Percentiles rank a stretch among this genome's conserved stretches.
These are phyloP conservation scores for Trinorchestia longiramus DNA, from an alignment of 1,140 invertebrate genomes.

Conservation along the genomic window DNA sequence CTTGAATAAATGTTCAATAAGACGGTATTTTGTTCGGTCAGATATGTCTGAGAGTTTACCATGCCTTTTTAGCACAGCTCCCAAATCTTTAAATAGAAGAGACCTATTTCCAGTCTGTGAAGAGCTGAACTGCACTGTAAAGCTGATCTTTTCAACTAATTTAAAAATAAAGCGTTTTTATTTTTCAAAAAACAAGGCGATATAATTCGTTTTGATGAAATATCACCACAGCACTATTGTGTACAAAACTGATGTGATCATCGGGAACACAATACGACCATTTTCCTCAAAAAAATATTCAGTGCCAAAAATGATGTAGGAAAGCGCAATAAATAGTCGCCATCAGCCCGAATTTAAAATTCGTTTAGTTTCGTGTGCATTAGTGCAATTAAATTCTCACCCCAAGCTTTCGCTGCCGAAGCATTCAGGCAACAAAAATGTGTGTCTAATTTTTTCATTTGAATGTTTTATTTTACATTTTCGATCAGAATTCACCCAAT, in stretches of 20 bases:
- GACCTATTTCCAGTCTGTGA: too few relatives aligned
- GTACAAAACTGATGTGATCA: background rate
- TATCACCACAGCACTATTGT: background rate
- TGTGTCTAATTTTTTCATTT: background rate
- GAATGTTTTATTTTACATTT: background rate
- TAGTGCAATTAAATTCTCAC: background rate
- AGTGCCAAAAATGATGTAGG: background rate
- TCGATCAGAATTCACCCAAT: background rate
- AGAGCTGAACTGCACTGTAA: too few relatives aligned
- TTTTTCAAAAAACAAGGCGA: background rate
- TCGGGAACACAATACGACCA: background rate
- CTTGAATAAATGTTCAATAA: too few relatives aligned
- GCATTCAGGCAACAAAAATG: background rate
- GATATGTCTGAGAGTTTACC: too few relatives aligned
- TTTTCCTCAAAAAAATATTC: background rate
- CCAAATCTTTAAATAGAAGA: too few relatives aligned
- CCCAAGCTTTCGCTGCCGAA: background rate
- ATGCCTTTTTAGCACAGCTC: too few relatives aligned
- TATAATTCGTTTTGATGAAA: background rate
- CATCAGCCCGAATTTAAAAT: background rate
- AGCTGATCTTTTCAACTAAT: too few relatives aligned
- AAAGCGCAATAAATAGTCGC: background rate
- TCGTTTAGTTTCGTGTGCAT: background rate
- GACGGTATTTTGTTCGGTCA: too few relatives aligned
- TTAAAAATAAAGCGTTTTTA: background rate